Evolutionary conservation across 2,888 invertebrate species (phyloP).

Genomic region (Meiosimyza platycephala): DNA sequence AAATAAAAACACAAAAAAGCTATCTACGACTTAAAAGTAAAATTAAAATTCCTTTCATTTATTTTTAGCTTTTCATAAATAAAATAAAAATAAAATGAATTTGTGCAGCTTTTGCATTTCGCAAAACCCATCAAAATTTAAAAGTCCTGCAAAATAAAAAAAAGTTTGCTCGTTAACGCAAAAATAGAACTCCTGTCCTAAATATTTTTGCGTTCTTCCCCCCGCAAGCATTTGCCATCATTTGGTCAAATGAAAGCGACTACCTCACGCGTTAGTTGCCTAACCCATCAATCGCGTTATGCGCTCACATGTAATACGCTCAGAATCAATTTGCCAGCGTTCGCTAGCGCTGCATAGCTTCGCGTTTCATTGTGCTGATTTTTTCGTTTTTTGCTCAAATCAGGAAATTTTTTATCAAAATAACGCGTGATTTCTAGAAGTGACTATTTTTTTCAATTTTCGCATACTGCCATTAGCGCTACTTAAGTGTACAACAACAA

Average conservation of each 20-base stretch:
- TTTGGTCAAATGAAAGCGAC: too few species aligned
- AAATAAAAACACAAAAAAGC: background rate
- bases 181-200: too few species aligned
- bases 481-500: background rate
- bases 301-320: background rate
- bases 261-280: too few species aligned
- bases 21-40: background rate
- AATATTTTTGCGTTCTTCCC: background rate
- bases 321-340: constrained; percentile 18
- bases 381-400: background rate
- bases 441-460: too few species aligned
- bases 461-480: too few species aligned
- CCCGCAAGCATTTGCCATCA: background rate
- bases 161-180: background rate
- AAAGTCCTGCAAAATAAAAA: constrained; percentile 11
- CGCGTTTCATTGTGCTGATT: background rate
- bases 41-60: too few species aligned
- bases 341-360: background rate
- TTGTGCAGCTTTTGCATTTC: too few species aligned
- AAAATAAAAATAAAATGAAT: too few species aligned
- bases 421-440: background rate
- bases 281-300: background rate
- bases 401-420: constrained; percentile 9
- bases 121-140: too few species aligned
- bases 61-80: too few species aligned